Conservation (phyloP, 2,888 invertebrate genomes). For the Drosophila diplacantha region DNA sequence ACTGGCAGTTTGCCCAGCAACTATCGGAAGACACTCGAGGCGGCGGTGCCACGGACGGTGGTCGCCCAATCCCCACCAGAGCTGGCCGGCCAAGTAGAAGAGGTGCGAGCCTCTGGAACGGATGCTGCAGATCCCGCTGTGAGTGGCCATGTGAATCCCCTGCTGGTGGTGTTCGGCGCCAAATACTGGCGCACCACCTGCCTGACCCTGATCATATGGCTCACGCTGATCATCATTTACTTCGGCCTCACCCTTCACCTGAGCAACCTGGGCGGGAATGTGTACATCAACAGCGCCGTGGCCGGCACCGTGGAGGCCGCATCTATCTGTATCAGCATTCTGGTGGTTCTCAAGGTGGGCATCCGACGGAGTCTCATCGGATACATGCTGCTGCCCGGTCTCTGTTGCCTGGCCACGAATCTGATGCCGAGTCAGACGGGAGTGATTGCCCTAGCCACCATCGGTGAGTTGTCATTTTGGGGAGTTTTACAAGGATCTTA, state of each 20-base stretch:
- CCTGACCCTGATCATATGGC: conserved; percentile 85
- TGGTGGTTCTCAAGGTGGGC: conserved; percentile 84
- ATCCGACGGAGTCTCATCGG: conserved; percentile 84
- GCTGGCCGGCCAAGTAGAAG: conserved; percentile 17
- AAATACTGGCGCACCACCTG: conserved; percentile 83
- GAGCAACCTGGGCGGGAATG: conserved; percentile 85
- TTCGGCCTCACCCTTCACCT: conserved; percentile 88
- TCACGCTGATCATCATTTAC: conserved; percentile 86
- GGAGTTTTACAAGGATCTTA: not conserved
- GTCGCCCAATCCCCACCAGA: conserved; percentile 68
- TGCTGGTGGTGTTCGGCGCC: conserved; percentile 83
- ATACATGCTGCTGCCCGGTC: conserved; percentile 83
- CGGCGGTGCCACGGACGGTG: conserved; percentile 56
- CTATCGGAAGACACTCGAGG: conserved; percentile 82
- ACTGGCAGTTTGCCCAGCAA: conserved; percentile 82
- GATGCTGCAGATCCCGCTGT: conserved; percentile 57
- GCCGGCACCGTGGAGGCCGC: conserved; percentile 86
- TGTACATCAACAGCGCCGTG: conserved; percentile 84
- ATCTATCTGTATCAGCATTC: conserved; percentile 85
- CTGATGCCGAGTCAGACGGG: conserved; percentile 80
- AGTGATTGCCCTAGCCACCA: conserved; percentile 84
- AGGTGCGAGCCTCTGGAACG: conserved; percentile 3
- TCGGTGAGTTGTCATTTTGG: conserved; percentile 78
- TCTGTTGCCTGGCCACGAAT: conserved; percentile 82
- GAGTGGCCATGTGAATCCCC: conserved; percentile 77